Base-by-base conservation (phyloP, 2,113 vertebrate species). In the Solea solea region DNA sequence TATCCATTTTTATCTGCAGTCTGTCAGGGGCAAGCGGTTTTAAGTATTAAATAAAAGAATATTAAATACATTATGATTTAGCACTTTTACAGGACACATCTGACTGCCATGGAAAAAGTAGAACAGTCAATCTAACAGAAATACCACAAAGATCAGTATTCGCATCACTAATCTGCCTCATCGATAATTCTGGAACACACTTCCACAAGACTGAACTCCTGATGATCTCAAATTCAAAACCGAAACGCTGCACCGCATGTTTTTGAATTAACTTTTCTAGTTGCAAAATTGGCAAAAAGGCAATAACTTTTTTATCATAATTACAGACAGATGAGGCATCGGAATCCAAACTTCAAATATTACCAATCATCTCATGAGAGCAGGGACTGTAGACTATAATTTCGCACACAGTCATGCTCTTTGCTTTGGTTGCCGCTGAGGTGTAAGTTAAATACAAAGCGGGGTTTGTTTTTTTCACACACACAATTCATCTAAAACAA, bases 331-430 rank as follows among this genome's bases (percentile, higher is more conserved):
- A 78, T 44, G 34, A 34, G 67, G 8, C 8, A 11, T 44, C 42
- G 2, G 42, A 44, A 44, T 44, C 7, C 42, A 44, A 34, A 6
- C 34, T 34, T 34, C 34, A 44, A 44, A 44, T 44, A 11, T 11
- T 44, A 11, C 42, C 42, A 44, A 44, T 62, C 62, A 64, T 72
- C 69, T 82, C 64, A 64, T 60, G 62, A n/a, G 71, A 69, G 57
- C 12, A 14, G 73, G 70, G 60, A 72, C 60, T 46, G 74, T 48
- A 67, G 58, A 75, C 76, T 82, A 21, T 21, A 82, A 90, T 90
- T 93, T 90, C 86, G 90, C 87, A 87, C 78, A 70, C 3, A 8
- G 71, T 74, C 58, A 56, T 53, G 27, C 72, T 80, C 66, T 61
- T 76, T 83, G 44, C 70, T 78, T 80, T 65, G 40, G 10, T 41